Evolutionary conservation across 2,113 vertebrate species (phyloP).

Genomic region (Picathartes gymnocephalus): DNA sequence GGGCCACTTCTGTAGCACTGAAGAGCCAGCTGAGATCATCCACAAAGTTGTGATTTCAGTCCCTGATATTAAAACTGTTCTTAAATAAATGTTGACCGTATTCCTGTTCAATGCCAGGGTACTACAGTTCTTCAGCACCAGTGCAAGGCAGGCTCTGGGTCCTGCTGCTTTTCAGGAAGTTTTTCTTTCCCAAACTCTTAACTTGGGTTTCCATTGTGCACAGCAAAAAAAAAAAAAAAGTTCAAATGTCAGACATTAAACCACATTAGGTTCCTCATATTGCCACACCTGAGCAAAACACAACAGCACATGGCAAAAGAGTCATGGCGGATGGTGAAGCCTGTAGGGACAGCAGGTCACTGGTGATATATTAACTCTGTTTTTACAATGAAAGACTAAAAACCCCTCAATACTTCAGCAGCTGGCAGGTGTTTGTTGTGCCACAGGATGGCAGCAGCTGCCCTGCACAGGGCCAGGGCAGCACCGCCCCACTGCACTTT

Average conservation of each 20-base stretch:
- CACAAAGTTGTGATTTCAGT: not conserved
- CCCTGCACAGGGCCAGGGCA: not conserved
- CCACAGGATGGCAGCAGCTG: constrained; percentile 49
- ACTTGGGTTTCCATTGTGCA: rapidly evolving
- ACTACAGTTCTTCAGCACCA: not conserved
- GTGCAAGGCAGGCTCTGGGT: not conserved
- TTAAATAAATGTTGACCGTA: not conserved
- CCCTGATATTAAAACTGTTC: not conserved
- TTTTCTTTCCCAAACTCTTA: not conserved
- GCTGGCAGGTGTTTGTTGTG: not conserved
- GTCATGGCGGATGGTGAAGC: not conserved
- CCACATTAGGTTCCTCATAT: rapidly evolving
- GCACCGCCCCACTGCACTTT: rapidly evolving
- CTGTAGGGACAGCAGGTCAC: rapidly evolving
- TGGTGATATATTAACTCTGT: rapidly evolving
- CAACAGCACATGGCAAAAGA: rapidly evolving
- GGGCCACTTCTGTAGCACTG: not conserved
- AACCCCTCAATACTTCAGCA: rapidly evolving
- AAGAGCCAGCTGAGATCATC: not conserved
- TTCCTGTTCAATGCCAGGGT: not conserved
- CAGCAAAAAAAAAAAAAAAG: not conserved
- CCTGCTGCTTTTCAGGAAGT: not conserved
- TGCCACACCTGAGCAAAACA: not conserved
- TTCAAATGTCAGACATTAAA: not conserved
- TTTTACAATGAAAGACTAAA: not conserved